Evolutionary conservation across 1,140 invertebrate species (phyloP), one percentile per base, ranked within the genome.

Genomic region (Zaprionus ghesquierei): DNA sequence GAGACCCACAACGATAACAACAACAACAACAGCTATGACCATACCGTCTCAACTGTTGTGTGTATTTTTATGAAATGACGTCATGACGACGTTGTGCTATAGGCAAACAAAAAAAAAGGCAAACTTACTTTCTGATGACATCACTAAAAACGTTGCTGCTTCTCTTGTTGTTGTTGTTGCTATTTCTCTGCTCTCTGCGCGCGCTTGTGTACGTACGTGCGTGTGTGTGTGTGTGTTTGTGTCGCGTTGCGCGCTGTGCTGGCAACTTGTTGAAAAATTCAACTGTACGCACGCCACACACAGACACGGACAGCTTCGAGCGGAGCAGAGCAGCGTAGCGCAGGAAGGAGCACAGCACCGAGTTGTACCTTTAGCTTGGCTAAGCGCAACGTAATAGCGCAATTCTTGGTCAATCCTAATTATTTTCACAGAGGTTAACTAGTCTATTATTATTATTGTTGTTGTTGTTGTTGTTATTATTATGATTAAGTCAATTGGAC

Each of bases 81-180:
- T 90, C 87, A 90, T 90, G 81, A 84, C 87, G 73, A 80, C 70
- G 75, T 71, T 75, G 73, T 73, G 72, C 61, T 51, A 25, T 18
- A 60, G 59, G 51, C 65, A 69, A 75, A 68, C 53, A 66, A 63
- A 60, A 59, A n/a, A 69, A 78, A 81, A 66, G 18, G 25, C 68
- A 63, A 87, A 87, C 84, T 87, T 87, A 87, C 84, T 89, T 89
- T 89, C 85, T 89, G 84, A 89, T 89, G 84, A 89, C 84, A 89
- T 89, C 84, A 89, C 85, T 89, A 89, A 89, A 85, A 89, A 84
- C 85, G 84, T 84, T 84, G 80, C 80, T 81, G 66, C 66, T 75
- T 13, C 53, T 64, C 35, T 44, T 59, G 56, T 62, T 70, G 53
- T 25, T 74, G 65, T 33, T 75, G 68, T 77, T 81, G 80, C 80